Conservation (phyloP, 1,140 invertebrate genomes). For the Xylocopa sonorina region DNA sequence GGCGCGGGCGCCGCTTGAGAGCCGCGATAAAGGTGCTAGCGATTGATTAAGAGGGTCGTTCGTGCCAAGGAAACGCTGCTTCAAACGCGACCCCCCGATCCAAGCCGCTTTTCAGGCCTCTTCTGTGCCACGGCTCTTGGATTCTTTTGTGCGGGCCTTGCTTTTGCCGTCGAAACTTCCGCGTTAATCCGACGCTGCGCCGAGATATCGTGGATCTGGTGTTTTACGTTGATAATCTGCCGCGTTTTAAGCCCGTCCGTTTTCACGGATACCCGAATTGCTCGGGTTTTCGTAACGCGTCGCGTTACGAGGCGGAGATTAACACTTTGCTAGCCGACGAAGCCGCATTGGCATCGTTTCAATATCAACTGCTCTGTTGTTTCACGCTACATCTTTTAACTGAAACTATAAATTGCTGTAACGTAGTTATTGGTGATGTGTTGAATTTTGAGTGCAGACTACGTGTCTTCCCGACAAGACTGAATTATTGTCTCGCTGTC, state of each 20-base stretch:
- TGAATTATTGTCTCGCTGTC: too few species aligned
- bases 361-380: too few species aligned
- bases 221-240: slow-evolving; percentile 29
- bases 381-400: too few species aligned
- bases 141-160: slow-evolving; percentile 38
- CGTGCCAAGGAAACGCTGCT: slow-evolving; percentile 75
- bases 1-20: slow-evolving; percentile 46
- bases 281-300: not conserved
- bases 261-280: not conserved
- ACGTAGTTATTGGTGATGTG: too few species aligned
- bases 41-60: slow-evolving; percentile 81
- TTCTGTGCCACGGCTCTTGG: slow-evolving; percentile 34
- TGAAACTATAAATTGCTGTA: too few species aligned
- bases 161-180: slow-evolving; percentile 50
- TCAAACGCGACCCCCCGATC: slow-evolving; percentile 66
- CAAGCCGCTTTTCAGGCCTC: slow-evolving; percentile 57
- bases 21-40: slow-evolving; percentile 74
- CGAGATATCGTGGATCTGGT: slow-evolving; percentile 4
- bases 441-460: too few species aligned
- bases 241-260: not conserved
- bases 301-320: not conserved
- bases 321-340: too few species aligned
- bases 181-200: slow-evolving; percentile 29
- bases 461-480: too few species aligned
- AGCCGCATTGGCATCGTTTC: too few species aligned